Evolutionary conservation across 2,797 vertebrate species (phyloP).

Genomic region (Mionectes olivaceus): DNA sequence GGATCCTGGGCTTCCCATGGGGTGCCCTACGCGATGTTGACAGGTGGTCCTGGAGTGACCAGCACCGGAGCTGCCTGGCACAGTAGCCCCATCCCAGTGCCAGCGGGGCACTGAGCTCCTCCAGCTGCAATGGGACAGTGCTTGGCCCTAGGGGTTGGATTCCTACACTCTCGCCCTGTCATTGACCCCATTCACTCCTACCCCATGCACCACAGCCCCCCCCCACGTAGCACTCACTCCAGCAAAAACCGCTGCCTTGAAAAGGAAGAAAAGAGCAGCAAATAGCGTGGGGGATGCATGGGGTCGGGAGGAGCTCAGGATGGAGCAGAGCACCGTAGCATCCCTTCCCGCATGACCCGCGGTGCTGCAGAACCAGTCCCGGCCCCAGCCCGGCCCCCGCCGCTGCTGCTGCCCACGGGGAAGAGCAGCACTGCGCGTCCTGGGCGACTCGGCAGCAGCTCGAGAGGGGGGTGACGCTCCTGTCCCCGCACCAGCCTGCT

Average conservation of each 20-base stretch:
- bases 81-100: fast-evolving
- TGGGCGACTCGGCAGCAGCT: neutral
- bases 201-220: neutral
- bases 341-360: neutral
- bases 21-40: neutral
- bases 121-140: neutral
- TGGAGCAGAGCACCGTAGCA: neutral
- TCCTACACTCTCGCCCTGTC: neutral
- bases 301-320: neutral
- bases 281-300: neutral
- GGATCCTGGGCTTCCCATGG: fast-evolving
- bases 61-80: fast-evolving
- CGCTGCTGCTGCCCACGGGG: neutral
- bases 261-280: neutral
- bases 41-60: neutral
- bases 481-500: neutral
- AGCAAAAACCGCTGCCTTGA: neutral
- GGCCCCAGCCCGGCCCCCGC: neutral
- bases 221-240: neutral
- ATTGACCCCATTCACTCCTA: neutral
- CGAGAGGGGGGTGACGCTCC: neutral
- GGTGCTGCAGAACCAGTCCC: neutral
- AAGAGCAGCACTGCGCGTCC: fast-evolving
- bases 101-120: fast-evolving
- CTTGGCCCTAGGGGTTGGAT: fast-evolving